phyloP scores from a whole-genome alignment of 2,797 vertebrate species.

The Prunella strophiata region DNA sequence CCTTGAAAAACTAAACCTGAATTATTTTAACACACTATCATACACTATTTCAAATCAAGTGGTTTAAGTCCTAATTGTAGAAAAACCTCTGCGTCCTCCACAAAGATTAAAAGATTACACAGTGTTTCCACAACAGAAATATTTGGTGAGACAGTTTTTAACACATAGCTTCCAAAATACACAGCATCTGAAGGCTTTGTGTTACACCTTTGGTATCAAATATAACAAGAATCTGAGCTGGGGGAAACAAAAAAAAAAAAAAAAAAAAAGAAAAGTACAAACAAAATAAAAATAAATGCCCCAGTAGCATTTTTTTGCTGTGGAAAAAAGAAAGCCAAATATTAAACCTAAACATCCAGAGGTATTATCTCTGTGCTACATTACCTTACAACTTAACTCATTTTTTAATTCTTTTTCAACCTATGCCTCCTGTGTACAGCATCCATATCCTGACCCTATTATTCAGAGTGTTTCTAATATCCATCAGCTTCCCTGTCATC shows the following conservation, averaged over 20 bases:
- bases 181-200: neutral
- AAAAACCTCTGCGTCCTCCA: neutral
- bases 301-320: neutral
- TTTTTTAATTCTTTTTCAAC: neutral
- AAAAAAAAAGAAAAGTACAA: too few relatives aligned
- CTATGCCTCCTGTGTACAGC: neutral
- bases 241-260: too few relatives aligned
- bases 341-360: neutral
- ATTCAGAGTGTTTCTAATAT: neutral
- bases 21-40: neutral
- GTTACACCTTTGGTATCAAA: neutral
- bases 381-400: neutral
- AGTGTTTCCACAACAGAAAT: conserved; percentile 13
- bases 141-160: neutral
- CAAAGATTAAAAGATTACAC: neutral
- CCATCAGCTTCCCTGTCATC: neutral
- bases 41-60: neutral
- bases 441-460: neutral
- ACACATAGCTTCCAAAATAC: neutral
- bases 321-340: neutral
- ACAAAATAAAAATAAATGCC: neutral
- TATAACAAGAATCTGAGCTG: neutral
- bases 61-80: neutral
- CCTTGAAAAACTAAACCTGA: conserved; percentile 6
- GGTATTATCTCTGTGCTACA: neutral